Evolutionary conservation across 2,888 invertebrate genomes (phyloP).

Genomic region (Hyposoter dolosus): DNA sequence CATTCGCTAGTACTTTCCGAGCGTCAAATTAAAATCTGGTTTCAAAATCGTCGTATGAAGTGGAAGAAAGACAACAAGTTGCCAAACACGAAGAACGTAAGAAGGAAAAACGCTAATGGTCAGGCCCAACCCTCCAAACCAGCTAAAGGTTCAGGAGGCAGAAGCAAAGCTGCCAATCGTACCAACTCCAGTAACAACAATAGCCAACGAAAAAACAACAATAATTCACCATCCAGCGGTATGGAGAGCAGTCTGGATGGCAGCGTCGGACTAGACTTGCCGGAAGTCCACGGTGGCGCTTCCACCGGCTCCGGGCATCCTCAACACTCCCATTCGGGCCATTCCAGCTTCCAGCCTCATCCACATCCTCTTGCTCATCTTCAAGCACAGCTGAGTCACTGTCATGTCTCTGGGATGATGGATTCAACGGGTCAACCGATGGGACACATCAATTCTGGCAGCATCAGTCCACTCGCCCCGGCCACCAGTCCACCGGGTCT

Average conservation of each 20-base stretch:
- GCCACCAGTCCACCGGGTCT: conserved; percentile 81
- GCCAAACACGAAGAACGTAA: conserved; percentile 93
- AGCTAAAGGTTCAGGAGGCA: conserved; percentile 72
- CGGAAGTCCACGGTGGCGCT: conserved; percentile 80
- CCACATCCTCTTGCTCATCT: conserved; percentile 83
- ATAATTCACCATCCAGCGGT: conserved; percentile 83
- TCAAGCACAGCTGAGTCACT: conserved; percentile 84
- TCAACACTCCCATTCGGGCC: conserved; percentile 42
- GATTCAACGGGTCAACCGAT: conserved; percentile 80
- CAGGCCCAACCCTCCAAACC: conserved; percentile 77
- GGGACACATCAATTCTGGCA: conserved; percentile 81
- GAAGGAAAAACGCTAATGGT: conserved; percentile 86
- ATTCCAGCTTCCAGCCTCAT: conserved; percentile 58
- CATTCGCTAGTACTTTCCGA: conserved; percentile 97
- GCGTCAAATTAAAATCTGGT: conserved; percentile 96
- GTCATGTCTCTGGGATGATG: conserved; percentile 83
- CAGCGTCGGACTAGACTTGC: conserved; percentile 79
- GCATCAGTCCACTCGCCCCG: conserved; percentile 83
- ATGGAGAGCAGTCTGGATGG: conserved; percentile 82
- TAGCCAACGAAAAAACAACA: conserved; percentile 89
- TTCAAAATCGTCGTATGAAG: conserved; percentile 94
- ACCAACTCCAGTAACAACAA: conserved; percentile 86
- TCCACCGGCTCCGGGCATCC: conserved; percentile 62
- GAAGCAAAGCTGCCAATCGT: conserved; percentile 69
- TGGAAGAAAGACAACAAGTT: conserved; percentile 96